Conservation (phyloP, 2,888 invertebrate genomes). For the Patella depressa region DNA sequence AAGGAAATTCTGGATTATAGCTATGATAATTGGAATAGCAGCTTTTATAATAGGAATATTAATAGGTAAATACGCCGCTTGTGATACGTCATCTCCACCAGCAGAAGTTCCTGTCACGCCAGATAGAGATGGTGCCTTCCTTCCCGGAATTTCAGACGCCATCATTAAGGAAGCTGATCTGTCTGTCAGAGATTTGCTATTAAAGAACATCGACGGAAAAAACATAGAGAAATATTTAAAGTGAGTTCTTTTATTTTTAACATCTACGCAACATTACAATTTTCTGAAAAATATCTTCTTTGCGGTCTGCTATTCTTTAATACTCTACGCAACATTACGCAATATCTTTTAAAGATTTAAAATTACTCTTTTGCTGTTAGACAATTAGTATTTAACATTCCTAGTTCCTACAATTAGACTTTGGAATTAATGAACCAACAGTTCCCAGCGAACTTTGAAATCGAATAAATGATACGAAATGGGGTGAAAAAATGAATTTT, state of each 20-base stretch:
- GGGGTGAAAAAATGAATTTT: no score
- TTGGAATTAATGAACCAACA: no score
- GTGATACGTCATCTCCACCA: conserved; percentile 3
- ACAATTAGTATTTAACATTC: no score
- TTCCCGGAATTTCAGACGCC: conserved; percentile 7
- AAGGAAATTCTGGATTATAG: conserved; percentile 5
- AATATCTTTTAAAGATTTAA: no score
- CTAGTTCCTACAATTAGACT: no score
- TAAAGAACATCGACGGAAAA: conserved; percentile 9
- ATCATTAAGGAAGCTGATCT: conserved; percentile 16
- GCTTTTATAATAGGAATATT: conserved; percentile 45
- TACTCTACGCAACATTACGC: no score
- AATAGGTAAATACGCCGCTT: conserved; percentile 46
- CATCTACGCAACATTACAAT: no score
- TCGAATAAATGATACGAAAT: no score
- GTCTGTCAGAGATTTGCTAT: conserved; percentile 4
- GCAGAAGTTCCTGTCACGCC: neutral
- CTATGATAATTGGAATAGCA: conserved; percentile 14
- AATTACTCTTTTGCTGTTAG: no score
- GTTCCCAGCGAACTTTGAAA: no score
- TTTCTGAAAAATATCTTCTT: no score
- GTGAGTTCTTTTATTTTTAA: neutral
- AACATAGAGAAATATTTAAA: conserved; percentile 20
- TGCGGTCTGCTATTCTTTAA: no score
- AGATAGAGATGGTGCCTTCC: neutral